Evolutionary conservation across 2,113 vertebrate species (phyloP), one percentile per base, ranked within the genome.

Genomic region (Notothenia rossii): DNA sequence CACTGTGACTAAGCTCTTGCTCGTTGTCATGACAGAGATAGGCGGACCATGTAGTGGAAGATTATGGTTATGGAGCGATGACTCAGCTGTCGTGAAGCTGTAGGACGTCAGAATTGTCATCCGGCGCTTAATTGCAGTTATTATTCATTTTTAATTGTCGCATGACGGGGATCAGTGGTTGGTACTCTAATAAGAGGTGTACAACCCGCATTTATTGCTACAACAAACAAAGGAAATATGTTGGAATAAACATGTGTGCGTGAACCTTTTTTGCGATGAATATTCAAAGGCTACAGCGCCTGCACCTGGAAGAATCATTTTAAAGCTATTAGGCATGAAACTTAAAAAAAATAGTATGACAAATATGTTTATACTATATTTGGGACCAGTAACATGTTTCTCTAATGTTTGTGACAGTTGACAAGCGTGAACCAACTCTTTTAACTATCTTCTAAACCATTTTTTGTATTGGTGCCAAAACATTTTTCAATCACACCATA

Each of bases 71-170:
- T 66, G 54, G 73, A 79, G 83, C 84, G 56, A 62, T 93, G 92
- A 94, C 84, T 93, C 91, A 94, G 87, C 90, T 94, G 93, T 89
- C 85, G 59, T 85, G 86, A 81, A 82, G 67, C 89, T 86, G 83
- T 73, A 77, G 83, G 74, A 76, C 60, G 72, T 93, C 89, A 93
- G 86, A 85, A 92, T 83, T 90, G 82, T 91, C 83, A 88, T 86
- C 56, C 12, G 33, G 73, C 64, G 64, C 75, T 85, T 94, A 94
- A 94, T 94, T 93, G 93, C 91, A 90, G 92, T 94, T 93, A 94
- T 94, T 93, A 93, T 92, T 94, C 84, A 69, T 77, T 92, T 94
- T 92, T 85, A 92, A 91, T 90, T 90, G 91, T 89, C 72, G 91
- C 91, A 92, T 93, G 91, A 93, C 80, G 89, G 68, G 76, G 85